phyloP scores from a whole-genome alignment of 2,113 vertebrate species.

The Ophthalmolycus amberensis region DNA sequence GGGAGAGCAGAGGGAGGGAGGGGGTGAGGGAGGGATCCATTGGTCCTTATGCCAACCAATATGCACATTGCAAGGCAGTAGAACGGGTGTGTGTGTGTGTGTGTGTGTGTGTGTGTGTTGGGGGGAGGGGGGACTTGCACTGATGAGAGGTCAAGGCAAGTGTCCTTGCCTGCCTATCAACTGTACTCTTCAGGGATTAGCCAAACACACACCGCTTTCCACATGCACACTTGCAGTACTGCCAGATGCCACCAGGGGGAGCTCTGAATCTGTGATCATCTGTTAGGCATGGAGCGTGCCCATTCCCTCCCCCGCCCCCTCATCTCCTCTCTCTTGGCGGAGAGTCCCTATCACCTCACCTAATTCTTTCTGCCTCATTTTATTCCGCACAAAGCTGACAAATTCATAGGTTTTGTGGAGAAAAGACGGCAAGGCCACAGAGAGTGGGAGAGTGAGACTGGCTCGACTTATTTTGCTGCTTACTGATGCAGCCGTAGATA shows the following conservation, averaged over 20 bases:
- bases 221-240: constrained; percentile 19
- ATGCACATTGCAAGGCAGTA: not conserved
- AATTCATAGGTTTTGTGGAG: constrained; percentile 65
- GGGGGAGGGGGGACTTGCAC: not conserved
- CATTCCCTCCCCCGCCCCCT: not conserved
- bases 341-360: constrained; percentile 72
- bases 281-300: not conserved
- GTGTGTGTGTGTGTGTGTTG: not conserved
- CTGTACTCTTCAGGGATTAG: constrained; percentile 40
- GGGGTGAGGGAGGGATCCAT: not conserved
- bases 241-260: constrained; percentile 63
- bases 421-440: constrained; percentile 28
- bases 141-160: constrained; percentile 56
- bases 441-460: constrained; percentile 6
- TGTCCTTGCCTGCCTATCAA: constrained; percentile 59
- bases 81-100: not conserved
- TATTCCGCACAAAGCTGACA: constrained; percentile 72
- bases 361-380: constrained; percentile 79
- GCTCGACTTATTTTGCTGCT: constrained; percentile 52
- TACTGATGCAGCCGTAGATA: constrained; percentile 49
- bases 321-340: constrained; percentile 33
- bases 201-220: not conserved
- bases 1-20: constrained; percentile 1
- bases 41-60: constrained; percentile 28
- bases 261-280: constrained; percentile 64